These are phyloP conservation scores for Shargacucullia verbasci DNA, from an alignment of 2,888 invertebrate species.

Conservation along the genomic window DNA sequence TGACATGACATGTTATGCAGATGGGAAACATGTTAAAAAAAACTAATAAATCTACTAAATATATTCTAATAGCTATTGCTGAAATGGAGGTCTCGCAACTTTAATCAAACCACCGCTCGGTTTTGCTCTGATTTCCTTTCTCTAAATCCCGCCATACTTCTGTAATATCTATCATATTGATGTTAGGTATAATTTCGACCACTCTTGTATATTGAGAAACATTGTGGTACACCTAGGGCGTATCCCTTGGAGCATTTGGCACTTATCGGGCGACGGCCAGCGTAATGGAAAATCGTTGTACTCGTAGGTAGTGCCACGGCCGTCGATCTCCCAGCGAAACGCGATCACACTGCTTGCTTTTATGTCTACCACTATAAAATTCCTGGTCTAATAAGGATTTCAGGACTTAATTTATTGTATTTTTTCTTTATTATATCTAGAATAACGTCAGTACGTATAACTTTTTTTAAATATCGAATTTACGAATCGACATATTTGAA, in stretches of 20 bases:
- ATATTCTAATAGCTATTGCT: slow-evolving; percentile 16
- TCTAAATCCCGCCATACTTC: too few species aligned
- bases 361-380: slow-evolving; percentile 11
- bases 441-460: too few species aligned
- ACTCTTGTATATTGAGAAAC: background rate
- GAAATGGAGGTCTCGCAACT: background rate
- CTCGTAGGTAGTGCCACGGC: slow-evolving; percentile 41
- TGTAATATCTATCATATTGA: too few species aligned
- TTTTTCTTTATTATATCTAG: too few species aligned
- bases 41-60: slow-evolving; percentile 17
- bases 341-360: slow-evolving; percentile 20
- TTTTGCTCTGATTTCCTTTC: too few species aligned
- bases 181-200: too few species aligned
- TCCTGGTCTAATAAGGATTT: slow-evolving; percentile 3
- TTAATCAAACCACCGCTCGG: slow-evolving; percentile 7
- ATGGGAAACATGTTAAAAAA: slow-evolving; percentile 10
- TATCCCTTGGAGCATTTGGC: slow-evolving; percentile 49
- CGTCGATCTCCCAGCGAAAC: slow-evolving; percentile 40
- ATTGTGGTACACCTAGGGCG: slow-evolving; percentile 16
- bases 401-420: too few species aligned
- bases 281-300: slow-evolving; percentile 76
- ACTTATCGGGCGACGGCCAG: slow-evolving; percentile 56
- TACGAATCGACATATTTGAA: too few species aligned
- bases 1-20: slow-evolving; percentile 7
- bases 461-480: too few species aligned